Conservation (phyloP, 2,113 vertebrate genomes). For the Prochilodus magdalenae region DNA sequence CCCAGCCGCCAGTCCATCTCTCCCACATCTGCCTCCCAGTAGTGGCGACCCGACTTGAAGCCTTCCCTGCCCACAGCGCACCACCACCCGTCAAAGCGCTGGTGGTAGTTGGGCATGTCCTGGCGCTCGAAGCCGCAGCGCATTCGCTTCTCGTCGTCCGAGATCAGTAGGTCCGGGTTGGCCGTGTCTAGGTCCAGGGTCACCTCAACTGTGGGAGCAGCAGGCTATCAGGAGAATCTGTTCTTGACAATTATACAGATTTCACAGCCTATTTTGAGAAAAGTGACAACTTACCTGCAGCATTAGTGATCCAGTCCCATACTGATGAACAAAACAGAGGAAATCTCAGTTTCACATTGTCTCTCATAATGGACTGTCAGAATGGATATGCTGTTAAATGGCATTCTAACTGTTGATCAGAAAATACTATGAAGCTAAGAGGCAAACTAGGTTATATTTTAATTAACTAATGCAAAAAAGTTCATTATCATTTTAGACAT, state of each 20-base stretch:
- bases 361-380: not conserved
- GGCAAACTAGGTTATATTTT: too few relatives aligned
- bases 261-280: not conserved
- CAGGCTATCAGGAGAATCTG: not conserved
- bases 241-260: not conserved
- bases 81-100: slow-evolving; percentile 78
- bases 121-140: slow-evolving; percentile 85
- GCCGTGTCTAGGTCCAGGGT: slow-evolving; percentile 77
- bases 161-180: slow-evolving; percentile 85
- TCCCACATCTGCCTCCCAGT: slow-evolving; percentile 85
- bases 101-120: slow-evolving; percentile 77
- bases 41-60: slow-evolving; percentile 75
- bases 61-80: slow-evolving; percentile 77
- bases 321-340: slow-evolving; percentile 62
- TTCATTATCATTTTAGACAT: too few relatives aligned
- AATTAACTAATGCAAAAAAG: too few relatives aligned
- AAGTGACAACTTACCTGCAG: slow-evolving; percentile 68
- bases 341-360: not conserved
- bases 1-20: slow-evolving; percentile 93
- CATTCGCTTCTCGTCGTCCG: slow-evolving; percentile 84
- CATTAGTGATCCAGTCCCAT: slow-evolving; percentile 79
- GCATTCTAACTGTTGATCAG: too few relatives aligned
- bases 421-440: too few relatives aligned
- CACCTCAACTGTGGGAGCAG: slow-evolving; percentile 80
- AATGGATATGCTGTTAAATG: too few relatives aligned